These are phyloP conservation scores for Ctenodactylus gundi DNA, from an alignment of 2,113 vertebrate species.

Conservation along the genomic window DNA sequence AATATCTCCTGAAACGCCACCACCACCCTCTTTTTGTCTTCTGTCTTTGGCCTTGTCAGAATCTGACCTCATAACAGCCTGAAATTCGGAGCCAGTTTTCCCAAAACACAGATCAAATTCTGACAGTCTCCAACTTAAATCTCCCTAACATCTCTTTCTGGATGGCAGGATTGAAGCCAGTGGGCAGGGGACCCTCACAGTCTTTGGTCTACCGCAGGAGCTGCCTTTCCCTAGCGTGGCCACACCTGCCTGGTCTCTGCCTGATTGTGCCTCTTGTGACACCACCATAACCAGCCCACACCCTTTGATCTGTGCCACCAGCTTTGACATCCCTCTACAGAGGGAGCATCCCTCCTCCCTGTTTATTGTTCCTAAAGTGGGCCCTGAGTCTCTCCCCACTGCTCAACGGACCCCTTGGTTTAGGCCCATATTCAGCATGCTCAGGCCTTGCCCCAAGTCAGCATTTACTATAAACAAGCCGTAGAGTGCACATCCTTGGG, in stretches of 20 bases:
- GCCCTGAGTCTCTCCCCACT: neutral
- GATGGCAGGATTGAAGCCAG: too few relatives aligned
- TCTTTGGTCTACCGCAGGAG: too few relatives aligned
- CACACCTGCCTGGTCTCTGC: too few relatives aligned
- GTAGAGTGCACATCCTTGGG: neutral
- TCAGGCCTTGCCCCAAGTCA: neutral
- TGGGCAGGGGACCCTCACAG: neutral
- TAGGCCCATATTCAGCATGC: neutral
- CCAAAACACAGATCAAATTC: neutral
- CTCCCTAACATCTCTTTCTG: neutral
- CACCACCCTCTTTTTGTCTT: neutral
- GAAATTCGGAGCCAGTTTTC: neutral
- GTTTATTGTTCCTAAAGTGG: neutral
- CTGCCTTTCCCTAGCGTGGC: neutral
- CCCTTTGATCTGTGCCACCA: too few relatives aligned
- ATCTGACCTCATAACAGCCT: neutral
- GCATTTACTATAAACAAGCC: neutral
- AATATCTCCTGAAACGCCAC: neutral
- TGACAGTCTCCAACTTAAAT: neutral
- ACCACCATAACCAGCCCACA: neutral
- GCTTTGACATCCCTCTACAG: neutral
- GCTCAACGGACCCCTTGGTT: too few relatives aligned
- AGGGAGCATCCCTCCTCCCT: neutral
- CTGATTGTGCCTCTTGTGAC: neutral
- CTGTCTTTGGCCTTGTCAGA: neutral